phyloP scores from a whole-genome alignment of 23 tunicate species.

The Trididemnum nubilum region DNA sequence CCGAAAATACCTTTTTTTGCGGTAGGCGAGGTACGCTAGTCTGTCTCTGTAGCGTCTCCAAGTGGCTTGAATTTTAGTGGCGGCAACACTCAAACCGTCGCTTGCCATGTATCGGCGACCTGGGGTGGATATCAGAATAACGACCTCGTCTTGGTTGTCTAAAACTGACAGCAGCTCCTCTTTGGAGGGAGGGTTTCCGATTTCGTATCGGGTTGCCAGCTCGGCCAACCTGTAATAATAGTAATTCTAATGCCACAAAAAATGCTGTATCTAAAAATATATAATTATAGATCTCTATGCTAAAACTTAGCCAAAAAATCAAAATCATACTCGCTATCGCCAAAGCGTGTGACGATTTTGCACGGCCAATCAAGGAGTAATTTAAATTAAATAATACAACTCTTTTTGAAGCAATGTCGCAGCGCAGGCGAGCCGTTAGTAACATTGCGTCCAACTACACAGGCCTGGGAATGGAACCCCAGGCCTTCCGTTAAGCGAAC shows the following conservation, averaged over 20 bases:
- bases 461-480: too few species aligned
- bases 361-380: too few species aligned
- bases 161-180: constrained; percentile 67
- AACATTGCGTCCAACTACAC: too few species aligned
- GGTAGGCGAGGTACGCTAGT: constrained; percentile 59
- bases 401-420: too few species aligned
- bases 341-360: too few species aligned
- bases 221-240: constrained; percentile 69
- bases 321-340: too few species aligned
- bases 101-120: constrained; percentile 73
- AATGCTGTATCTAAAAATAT: neutral
- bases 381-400: too few species aligned
- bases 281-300: neutral
- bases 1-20: constrained; percentile 81
- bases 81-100: constrained; percentile 62
- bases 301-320: too few species aligned
- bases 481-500: too few species aligned
- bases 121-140: constrained; percentile 54
- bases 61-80: constrained; percentile 84
- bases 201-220: constrained; percentile 62
- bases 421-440: too few species aligned
- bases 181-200: constrained; percentile 55
- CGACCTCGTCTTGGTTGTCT: constrained; percentile 71
- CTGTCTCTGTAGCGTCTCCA: constrained; percentile 79
- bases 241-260: too few species aligned